Evolutionary conservation across 2,797 vertebrate genomes (phyloP), one percentile per base, ranked within the genome.

Genomic region (Gallirallus australis): DNA sequence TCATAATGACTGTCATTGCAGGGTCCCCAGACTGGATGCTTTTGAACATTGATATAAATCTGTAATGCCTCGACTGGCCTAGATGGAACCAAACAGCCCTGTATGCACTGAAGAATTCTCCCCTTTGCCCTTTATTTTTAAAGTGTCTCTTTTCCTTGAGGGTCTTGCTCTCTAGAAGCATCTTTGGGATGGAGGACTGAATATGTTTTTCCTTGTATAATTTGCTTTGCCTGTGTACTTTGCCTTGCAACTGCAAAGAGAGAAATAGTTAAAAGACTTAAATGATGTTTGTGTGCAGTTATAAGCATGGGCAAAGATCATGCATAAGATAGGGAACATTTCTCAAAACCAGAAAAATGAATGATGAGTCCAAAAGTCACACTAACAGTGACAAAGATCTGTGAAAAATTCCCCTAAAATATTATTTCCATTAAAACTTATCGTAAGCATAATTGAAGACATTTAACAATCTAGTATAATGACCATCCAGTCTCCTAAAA

Each of bases 401-500:
- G 7, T 33, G 50, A 73, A 91, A 86, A 70, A 66, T 8, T 27
- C 28, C 12, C 25, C 70, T 79, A 91, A 86, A 94, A 40, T 3
- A 50, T 86, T 28, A 48, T 92, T 88, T 94, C 63, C 10, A 27
- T 94, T 86, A 83, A 94, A 91, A 48, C 7, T 40, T 92, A 57
- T 24, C 1, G 3, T 77, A 61, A 86, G 33, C 30, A 52, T 92
- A 87, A 90, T 69, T 86, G 83, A 94, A 73, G 65, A 76, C 19
- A 70, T 95, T 91, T 82, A 70, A 50, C 52, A 89, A 71, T 53
- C 79, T 82, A 63, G 17, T 59, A n/a, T 12, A 83, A 47, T 0
- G 12, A 93, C 73, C 12, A 90, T 76, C 68, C 57, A 66, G 61
- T 50, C 80, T 72, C 63, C 57, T 72, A 88, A 95, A 97, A 93